Conservation (phyloP, 92 coral and sea anemone species). For the Phymanthus crucifer region DNA sequence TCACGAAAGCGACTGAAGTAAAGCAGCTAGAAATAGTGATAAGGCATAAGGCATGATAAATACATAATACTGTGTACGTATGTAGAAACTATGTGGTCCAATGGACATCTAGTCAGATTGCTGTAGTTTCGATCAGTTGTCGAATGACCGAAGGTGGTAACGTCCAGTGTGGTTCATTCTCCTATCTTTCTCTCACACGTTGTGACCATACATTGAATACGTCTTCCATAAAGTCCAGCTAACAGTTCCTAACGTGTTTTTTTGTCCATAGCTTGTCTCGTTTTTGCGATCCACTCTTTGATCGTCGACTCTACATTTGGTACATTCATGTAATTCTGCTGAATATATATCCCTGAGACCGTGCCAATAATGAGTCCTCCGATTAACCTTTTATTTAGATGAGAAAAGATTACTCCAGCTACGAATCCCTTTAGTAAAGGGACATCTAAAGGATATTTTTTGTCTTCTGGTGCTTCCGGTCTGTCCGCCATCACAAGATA, state of each 20-base stretch:
- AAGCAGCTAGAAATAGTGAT: too few relatives aligned
- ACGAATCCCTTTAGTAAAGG: constrained; percentile 86
- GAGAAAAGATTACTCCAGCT: constrained; percentile 93
- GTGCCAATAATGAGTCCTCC: constrained; percentile 88
- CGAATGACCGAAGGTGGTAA: too few relatives aligned
- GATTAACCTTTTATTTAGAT: constrained; percentile 85
- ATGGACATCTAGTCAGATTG: too few relatives aligned
- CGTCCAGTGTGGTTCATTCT: background rate
- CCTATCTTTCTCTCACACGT: background rate
- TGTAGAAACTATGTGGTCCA: too few relatives aligned
- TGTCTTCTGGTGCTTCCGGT: constrained; percentile 23
- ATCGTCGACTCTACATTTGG: constrained; percentile 80
- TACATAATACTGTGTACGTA: too few relatives aligned
- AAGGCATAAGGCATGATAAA: too few relatives aligned
- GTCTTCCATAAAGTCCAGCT: background rate
- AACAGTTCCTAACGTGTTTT: constrained; percentile 5
- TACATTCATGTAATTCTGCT: constrained; percentile 83
- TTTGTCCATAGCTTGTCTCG: constrained; percentile 65
- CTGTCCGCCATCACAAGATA: constrained; percentile 49
- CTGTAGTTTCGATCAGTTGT: too few relatives aligned
- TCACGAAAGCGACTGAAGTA: too few relatives aligned
- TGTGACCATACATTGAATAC: background rate
- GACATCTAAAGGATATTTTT: constrained; percentile 69
- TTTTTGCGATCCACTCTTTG: constrained; percentile 53
- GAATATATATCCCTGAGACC: constrained; percentile 89